Conservation (phyloP, 1,140 invertebrate genomes). For the Aphaenogaster floridana region DNA sequence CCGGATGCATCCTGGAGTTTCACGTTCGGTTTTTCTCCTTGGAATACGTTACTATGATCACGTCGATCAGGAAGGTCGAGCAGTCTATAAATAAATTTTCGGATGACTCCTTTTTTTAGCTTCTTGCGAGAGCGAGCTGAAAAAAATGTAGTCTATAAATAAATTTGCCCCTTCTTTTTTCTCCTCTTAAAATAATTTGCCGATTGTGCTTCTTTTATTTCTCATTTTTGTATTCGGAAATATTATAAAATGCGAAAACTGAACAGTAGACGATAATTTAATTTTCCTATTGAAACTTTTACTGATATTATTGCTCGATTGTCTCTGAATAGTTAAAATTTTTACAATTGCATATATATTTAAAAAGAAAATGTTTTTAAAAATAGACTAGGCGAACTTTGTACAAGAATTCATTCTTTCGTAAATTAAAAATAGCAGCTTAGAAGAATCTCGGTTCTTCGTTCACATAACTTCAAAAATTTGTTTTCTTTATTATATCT, state of each 20-base stretch:
- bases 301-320: background rate
- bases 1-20: slow-evolving; percentile 33
- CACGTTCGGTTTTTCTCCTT: slow-evolving; percentile 21
- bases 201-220: background rate
- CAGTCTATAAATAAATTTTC: slow-evolving; percentile 54
- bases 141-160: background rate
- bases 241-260: background rate
- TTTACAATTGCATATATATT: background rate
- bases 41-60: slow-evolving; percentile 44
- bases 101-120: background rate
- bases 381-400: slow-evolving; percentile 14
- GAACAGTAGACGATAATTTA: background rate
- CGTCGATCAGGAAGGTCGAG: slow-evolving; percentile 28
- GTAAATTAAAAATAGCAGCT: slow-evolving; percentile 48
- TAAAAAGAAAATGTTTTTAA: slow-evolving; percentile 15
- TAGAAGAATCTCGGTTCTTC: background rate
- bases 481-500: background rate
- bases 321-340: background rate
- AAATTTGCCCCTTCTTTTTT: background rate
- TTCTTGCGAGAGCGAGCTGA: background rate
- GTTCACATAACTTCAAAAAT: background rate
- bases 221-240: background rate
- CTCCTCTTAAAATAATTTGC: slow-evolving; percentile 2
- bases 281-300: background rate
- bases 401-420: background rate